These are phyloP conservation scores for Morphnarchus princeps DNA, from an alignment of 2,113 vertebrate genomes.

Conservation along the genomic window DNA sequence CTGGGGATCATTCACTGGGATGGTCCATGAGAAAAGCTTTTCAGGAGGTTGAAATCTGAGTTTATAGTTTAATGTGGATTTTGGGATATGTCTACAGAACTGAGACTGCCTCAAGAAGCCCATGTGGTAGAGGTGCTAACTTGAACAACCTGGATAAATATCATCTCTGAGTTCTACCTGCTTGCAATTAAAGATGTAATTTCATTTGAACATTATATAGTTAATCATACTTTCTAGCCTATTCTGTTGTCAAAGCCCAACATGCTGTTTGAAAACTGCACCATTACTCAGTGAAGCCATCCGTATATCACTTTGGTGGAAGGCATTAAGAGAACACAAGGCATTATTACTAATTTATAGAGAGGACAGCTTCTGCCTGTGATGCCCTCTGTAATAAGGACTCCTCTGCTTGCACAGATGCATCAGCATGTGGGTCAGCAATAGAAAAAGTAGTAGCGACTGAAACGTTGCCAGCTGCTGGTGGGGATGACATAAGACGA, in stretches of 20 bases:
- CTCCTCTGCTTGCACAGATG: neutral
- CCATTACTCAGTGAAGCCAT: rapidly evolving
- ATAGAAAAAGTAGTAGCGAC: neutral
- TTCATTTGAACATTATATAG: neutral
- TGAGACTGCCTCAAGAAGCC: neutral
- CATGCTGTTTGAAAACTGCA: neutral
- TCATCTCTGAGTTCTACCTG: neutral
- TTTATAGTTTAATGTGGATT: neutral
- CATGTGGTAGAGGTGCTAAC: neutral
- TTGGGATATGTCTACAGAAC: neutral
- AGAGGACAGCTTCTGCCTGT: neutral
- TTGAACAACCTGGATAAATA: neutral
- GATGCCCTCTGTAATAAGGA: neutral
- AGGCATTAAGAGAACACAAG: neutral
- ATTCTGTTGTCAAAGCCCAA: neutral
- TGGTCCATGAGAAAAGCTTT: neutral
- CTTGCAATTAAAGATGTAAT: neutral
- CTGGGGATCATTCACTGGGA: neutral
- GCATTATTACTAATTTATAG: neutral
- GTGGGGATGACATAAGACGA: neutral
- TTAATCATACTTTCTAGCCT: neutral
- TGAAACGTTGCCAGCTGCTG: neutral
- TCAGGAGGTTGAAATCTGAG: neutral
- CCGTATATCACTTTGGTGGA: neutral
- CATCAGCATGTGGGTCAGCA: neutral